Evolutionary conservation across 2,888 invertebrate species (phyloP).

Genomic region (Phortica magna): DNA sequence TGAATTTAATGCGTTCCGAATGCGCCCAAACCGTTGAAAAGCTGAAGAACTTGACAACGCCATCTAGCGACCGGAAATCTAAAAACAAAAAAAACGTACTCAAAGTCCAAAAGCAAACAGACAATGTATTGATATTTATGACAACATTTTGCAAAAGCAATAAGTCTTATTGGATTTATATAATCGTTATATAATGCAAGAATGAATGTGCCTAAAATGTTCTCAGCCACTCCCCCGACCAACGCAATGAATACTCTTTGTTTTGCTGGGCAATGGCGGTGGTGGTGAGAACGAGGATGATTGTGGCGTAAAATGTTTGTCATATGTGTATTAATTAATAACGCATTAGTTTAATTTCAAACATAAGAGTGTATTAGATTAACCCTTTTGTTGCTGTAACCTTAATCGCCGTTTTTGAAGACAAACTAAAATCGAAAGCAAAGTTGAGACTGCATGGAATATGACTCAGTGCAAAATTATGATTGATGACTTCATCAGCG

Average conservation of each 20-base stretch:
- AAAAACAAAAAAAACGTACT: constrained; percentile 29
- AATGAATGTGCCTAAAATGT: constrained; percentile 26
- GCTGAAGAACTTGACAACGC: not conserved
- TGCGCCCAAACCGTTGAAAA: not conserved
- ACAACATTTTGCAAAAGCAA: constrained; percentile 69
- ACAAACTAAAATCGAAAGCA: not conserved
- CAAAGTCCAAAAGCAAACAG: constrained; percentile 9
- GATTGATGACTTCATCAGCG: constrained; percentile 60
- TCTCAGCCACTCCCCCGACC: not conserved
- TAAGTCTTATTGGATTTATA: constrained; percentile 68
- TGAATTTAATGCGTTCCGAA: constrained; percentile 56
- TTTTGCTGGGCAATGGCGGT: not conserved
- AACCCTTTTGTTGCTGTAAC: constrained; percentile 18
- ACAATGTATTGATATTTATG: constrained; percentile 63
- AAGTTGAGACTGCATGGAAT: not conserved
- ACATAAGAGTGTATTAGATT: constrained; percentile 9
- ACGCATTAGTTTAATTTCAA: constrained; percentile 26
- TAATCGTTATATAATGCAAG: constrained; percentile 41
- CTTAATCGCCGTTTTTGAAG: constrained; percentile 12
- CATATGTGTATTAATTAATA: constrained; percentile 31
- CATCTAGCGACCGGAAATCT: constrained; percentile 9
- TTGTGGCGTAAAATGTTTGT: constrained; percentile 1
- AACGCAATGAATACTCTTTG: not conserved
- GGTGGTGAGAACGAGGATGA: not conserved
- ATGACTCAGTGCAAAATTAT: constrained; percentile 37